Conservation (phyloP, 2,888 invertebrate genomes). For the Amorpha juglandis region DNA sequence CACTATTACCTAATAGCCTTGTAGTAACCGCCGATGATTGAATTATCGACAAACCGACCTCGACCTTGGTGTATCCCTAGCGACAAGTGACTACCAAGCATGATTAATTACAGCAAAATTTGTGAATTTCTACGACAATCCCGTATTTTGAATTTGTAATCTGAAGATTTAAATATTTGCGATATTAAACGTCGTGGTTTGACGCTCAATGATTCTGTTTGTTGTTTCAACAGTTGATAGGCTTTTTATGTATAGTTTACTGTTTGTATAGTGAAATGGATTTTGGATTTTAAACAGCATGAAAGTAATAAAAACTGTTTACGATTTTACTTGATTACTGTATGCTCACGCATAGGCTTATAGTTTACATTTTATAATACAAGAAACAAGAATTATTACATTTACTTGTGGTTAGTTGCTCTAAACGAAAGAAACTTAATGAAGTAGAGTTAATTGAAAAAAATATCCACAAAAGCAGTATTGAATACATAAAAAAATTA, state of each 20-base stretch:
- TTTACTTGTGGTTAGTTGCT: too few species aligned
- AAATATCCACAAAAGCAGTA: too few species aligned
- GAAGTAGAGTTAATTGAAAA: too few species aligned
- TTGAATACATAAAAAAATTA: too few species aligned
- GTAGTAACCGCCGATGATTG: constrained; percentile 38
- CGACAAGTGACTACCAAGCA: constrained; percentile 44
- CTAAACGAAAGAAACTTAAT: too few species aligned
- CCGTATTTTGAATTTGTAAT: constrained; percentile 49
- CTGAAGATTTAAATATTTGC: constrained; percentile 44
- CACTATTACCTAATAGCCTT: constrained; percentile 47
- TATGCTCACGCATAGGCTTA: too few species aligned
- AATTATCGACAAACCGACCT: constrained; percentile 50
- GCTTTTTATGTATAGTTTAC: not conserved
- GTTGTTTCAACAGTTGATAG: not conserved
- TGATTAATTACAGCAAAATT: constrained; percentile 61
- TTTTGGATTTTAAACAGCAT: too few species aligned
- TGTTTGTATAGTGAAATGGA: too few species aligned
- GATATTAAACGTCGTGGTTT: constrained; percentile 9
- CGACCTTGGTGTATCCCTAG: constrained; percentile 41
- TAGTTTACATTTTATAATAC: too few species aligned
- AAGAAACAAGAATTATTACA: too few species aligned
- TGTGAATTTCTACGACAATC: constrained; percentile 49
- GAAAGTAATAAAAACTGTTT: too few species aligned
- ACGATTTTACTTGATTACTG: too few species aligned
- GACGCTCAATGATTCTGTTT: not conserved